Conservation (phyloP, 2,113 vertebrate species). For the Crotalus tigris region DNA sequence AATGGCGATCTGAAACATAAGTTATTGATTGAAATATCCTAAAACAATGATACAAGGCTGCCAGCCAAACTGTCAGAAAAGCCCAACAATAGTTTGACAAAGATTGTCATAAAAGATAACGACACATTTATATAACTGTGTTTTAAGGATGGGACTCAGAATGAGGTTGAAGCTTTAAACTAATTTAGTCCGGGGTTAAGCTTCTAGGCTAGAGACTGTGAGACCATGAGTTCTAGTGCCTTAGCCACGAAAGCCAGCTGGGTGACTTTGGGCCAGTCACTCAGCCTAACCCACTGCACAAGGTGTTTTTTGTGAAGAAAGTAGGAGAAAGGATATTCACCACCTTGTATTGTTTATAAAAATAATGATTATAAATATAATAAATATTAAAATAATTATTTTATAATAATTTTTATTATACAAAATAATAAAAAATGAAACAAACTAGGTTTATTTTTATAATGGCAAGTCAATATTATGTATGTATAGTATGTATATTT, state of each 20-base stretch:
- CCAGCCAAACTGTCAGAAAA: not conserved
- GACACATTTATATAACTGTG: not conserved
- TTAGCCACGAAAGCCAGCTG: not conserved
- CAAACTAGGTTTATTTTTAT: not conserved
- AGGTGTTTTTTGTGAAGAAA: not conserved
- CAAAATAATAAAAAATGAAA: not conserved
- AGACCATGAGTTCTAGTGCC: not conserved
- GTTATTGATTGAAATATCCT: not conserved
- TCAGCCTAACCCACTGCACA: not conserved
- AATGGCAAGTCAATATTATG: not conserved
- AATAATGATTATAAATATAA: not conserved
- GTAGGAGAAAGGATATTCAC: not conserved
- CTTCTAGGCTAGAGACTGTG: not conserved
- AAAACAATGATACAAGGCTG: not conserved
- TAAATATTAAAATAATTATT: not conserved
- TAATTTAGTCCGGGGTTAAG: not conserved
- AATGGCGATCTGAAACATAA: not conserved
- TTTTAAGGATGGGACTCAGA: not conserved
- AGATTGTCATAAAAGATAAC: not conserved
- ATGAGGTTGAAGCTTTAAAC: not conserved
- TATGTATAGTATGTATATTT: not conserved
- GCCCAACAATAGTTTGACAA: not conserved
- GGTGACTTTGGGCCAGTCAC: not conserved
- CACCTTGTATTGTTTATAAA: not conserved
- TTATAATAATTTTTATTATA: not conserved